A percentile compares a stretch with the other conserved stretches of the same genome.
These are phyloP conservation scores for Sebastes trivittatus DNA, from an alignment of 2,797 vertebrate species.

Conservation along the genomic window DNA sequence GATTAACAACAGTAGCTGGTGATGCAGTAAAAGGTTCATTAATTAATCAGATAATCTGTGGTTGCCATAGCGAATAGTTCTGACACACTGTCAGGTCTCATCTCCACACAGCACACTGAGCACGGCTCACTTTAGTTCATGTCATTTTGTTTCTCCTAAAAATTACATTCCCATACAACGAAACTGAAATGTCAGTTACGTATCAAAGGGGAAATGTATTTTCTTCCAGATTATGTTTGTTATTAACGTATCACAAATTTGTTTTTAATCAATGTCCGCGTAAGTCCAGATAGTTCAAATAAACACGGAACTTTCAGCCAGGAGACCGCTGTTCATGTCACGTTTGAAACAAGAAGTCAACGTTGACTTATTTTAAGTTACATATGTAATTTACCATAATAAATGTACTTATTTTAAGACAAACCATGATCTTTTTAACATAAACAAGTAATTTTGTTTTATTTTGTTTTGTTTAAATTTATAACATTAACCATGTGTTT, in stretches of 20 bases:
- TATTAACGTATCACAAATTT: background rate
- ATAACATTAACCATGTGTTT: accelerated
- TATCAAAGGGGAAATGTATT: background rate
- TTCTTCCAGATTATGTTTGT: background rate
- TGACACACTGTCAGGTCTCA: slow-evolving; percentile 69
- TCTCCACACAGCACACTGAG: slow-evolving; percentile 26
- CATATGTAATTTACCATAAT: accelerated
- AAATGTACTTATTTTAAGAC: background rate
- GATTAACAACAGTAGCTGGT: slow-evolving; percentile 62
- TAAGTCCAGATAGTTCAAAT: too few species aligned
- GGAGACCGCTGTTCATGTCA: background rate
- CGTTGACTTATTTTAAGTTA: too few species aligned
- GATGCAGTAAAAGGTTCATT: slow-evolving; percentile 78
- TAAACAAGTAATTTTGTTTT: background rate
- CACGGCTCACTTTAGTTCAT: background rate
- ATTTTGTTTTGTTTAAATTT: background rate
- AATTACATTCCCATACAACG: background rate
- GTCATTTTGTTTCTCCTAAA: background rate
- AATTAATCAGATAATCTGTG: slow-evolving; percentile 81
- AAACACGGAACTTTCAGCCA: background rate
- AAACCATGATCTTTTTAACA: background rate
- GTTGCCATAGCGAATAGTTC: slow-evolving; percentile 65
- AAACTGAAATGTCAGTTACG: background rate
- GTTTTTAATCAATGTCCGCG: background rate
- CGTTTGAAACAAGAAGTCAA: background rate